phyloP scores from a whole-genome alignment of 2,888 invertebrate species.

The Lingula anatina region DNA sequence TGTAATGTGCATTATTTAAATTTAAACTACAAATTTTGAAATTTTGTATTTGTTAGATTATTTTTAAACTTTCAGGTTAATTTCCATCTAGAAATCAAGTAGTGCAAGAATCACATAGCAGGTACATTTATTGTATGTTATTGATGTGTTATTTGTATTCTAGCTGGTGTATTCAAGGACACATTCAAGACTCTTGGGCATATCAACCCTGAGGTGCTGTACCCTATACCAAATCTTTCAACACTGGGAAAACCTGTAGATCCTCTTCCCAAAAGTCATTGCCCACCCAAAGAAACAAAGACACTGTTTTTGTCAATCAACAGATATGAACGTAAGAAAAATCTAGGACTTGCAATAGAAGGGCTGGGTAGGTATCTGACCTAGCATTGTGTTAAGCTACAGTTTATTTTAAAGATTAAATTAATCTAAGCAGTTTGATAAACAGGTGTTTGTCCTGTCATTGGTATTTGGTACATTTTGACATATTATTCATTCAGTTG shows the following conservation, averaged over 20 bases:
- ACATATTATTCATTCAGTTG: too few relatives aligned
- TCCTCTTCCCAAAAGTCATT: conserved; percentile 21
- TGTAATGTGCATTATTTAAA: too few relatives aligned
- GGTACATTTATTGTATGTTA: background rate
- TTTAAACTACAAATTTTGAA: too few relatives aligned
- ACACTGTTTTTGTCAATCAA: conserved; percentile 85
- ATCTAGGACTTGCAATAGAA: conserved; percentile 77
- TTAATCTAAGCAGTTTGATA: too few relatives aligned
- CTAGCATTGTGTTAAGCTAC: too few relatives aligned
- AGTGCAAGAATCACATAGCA: too few relatives aligned
- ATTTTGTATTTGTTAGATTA: background rate
- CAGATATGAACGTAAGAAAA: conserved; percentile 95
- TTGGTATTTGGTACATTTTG: too few relatives aligned
- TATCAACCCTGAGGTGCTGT: conserved; percentile 74
- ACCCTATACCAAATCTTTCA: conserved; percentile 84
- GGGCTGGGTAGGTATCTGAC: conserved; percentile 73
- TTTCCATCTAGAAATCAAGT: background rate
- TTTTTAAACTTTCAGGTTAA: background rate
- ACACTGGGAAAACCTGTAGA: conserved; percentile 31
- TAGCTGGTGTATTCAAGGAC: conserved; percentile 72
- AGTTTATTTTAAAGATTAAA: too few relatives aligned
- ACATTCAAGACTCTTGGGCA: conserved; percentile 71
- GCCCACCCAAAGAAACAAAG: conserved; percentile 32
- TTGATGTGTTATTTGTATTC: conserved; percentile 13
- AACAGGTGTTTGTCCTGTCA: too few relatives aligned